phyloP scores from a whole-genome alignment of 2,797 vertebrate genomes.

The Philypnodon macrostomus region DNA sequence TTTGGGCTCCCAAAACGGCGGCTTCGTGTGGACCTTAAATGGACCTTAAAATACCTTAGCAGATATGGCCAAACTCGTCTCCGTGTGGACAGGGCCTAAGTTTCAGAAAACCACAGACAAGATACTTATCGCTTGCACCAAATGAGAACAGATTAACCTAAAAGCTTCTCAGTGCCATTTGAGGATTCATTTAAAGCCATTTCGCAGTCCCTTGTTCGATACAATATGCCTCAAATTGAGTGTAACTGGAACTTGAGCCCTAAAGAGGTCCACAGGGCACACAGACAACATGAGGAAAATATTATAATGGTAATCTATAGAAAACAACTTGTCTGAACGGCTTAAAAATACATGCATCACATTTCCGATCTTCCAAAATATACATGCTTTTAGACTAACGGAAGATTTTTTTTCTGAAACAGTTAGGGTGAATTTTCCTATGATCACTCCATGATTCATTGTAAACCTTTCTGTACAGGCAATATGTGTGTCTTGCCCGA shows the following conservation, averaged over 20 bases:
- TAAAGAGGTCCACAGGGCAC: slow-evolving; percentile 27
- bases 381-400: slow-evolving; percentile 7
- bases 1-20: no score
- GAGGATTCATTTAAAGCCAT: slow-evolving; percentile 23
- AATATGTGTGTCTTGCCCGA: no score
- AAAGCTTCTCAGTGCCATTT: slow-evolving; percentile 13
- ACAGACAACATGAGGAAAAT: slow-evolving; percentile 42
- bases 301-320: slow-evolving; percentile 27
- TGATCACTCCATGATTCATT: no score
- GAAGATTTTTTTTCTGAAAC: not conserved
- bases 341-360: slow-evolving; percentile 19
- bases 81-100: no score
- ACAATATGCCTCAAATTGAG: slow-evolving; percentile 42
- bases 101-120: no score
- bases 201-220: slow-evolving; percentile 17
- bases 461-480: no score
- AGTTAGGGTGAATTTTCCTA: slow-evolving; percentile 10
- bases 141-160: slow-evolving; percentile 4
- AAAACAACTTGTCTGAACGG: slow-evolving; percentile 31
- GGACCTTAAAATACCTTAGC: no score
- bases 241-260: slow-evolving; percentile 43
- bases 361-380: not conserved
- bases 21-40: no score
- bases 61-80: no score
- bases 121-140: slow-evolving; percentile 4